phyloP scores from a whole-genome alignment of 2,113 vertebrate genomes.

The Coryphaenoides rupestris region DNA sequence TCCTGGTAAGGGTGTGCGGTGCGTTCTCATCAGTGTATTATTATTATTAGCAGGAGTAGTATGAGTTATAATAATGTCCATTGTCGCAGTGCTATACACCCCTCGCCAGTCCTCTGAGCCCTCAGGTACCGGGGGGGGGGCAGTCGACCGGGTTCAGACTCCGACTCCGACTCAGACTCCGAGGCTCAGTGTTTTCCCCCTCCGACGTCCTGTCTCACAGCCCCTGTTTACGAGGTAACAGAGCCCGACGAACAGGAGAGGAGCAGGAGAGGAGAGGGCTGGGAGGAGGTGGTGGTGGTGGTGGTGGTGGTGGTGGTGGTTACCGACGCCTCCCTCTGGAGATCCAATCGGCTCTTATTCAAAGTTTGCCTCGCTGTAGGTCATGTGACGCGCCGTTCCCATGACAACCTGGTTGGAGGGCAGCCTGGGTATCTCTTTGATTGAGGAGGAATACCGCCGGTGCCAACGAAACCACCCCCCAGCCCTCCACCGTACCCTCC shows the following conservation, averaged over 20 bases:
- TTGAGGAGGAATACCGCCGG: constrained; percentile 51
- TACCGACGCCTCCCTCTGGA: constrained; percentile 63
- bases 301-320: not conserved
- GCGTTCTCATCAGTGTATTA: too few relatives aligned
- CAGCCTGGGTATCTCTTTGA: constrained; percentile 69
- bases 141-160: constrained; percentile 48
- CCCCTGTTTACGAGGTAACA: constrained; percentile 80
- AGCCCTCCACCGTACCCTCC: too few relatives aligned
- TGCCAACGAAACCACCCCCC: constrained; percentile 35
- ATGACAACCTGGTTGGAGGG: constrained; percentile 79
- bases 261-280: not conserved
- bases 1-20: too few relatives aligned
- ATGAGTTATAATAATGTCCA: too few relatives aligned
- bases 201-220: constrained; percentile 70
- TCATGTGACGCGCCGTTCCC: constrained; percentile 75
- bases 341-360: constrained; percentile 71
- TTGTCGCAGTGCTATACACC: too few relatives aligned
- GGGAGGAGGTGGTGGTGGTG: constrained; percentile 40
- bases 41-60: too few relatives aligned
- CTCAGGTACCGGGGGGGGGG: constrained; percentile 18
- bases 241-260: constrained; percentile 76
- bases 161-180: constrained; percentile 71
- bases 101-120: constrained; percentile 52
- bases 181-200: constrained; percentile 63
- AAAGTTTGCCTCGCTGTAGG: constrained; percentile 75